Base-by-base conservation (phyloP, 1,140 invertebrate species). In the Heliconius eleuchia region DNA sequence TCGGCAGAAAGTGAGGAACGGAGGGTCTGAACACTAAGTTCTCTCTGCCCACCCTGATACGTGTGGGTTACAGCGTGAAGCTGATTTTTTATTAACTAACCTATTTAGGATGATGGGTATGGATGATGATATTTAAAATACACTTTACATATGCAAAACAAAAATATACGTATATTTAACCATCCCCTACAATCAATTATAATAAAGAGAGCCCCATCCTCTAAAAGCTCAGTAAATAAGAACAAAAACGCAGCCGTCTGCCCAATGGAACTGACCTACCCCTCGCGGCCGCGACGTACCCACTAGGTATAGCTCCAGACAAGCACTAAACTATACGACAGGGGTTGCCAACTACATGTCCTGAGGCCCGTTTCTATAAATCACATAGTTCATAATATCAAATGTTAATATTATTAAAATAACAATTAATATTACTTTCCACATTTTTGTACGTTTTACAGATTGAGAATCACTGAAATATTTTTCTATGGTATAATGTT, bases 261-360 rank as follows among this genome's bases (percentile, higher is more conserved):
- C 84, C 73, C 76, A 77, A 30, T 13, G 34, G 76, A 77, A 86
- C 89, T 90, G 89, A 91, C 89, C 89, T 91, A 86, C 86, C 90
- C 85, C 85, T 82, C 85, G 82, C 76, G 81, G 74, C 82, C 78
- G 83, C 83, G 85, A 13, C 79, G 80, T 77, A 71, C 74, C 60
- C 74, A 30, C 77, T 82, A 79, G 74, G 72, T 74, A 74, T 50
- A 52, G 60, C 34, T 55, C 82, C 83, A 87, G 88, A 85, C 82
- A 82, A 79, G 78, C 82, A 85, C 88, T 88, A 86, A 89, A 91
- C 88, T 91, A 91, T 89, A 88, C 87, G 60, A 30, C 60, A 66
- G 60, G 60, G 60, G 60, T 66, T 66, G 60, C 27, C 60, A 66
- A 66, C 60, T 66, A 66, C 27, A 16, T 66, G 60, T 30, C 13